These are phyloP conservation scores for Polymixis lichenea DNA, from an alignment of 2,888 invertebrate genomes.

Conservation along the genomic window DNA sequence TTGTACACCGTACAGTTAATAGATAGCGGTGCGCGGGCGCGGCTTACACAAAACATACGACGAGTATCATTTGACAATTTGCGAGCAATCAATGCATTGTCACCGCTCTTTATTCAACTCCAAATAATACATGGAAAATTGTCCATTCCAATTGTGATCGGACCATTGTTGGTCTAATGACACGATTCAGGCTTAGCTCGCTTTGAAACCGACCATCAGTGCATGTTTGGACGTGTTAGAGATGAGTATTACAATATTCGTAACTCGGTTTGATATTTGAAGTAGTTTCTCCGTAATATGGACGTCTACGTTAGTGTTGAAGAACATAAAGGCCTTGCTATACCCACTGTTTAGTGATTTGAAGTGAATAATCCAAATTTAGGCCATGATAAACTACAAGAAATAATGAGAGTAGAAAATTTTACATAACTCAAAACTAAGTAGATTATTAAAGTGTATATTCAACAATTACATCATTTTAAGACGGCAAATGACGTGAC, in stretches of 20 bases:
- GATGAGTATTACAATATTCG: conserved; percentile 68
- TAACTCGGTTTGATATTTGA: conserved; percentile 39
- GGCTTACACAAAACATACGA: conserved; percentile 87
- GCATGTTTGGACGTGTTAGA: conserved; percentile 75
- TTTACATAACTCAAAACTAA: background rate
- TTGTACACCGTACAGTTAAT: conserved; percentile 77
- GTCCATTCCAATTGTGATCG: conserved; percentile 87
- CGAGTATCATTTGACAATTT: conserved; percentile 90
- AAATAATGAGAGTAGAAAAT: conserved; percentile 1
- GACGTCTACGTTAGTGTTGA: conserved; percentile 10
- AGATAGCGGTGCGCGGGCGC: conserved; percentile 81
- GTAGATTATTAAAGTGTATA: background rate
- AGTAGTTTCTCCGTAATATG: conserved; percentile 42
- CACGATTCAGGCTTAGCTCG: conserved; percentile 85
- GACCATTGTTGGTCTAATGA: conserved; percentile 88
- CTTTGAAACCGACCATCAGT: conserved; percentile 85
- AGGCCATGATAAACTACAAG: conserved; percentile 1
- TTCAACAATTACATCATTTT: background rate
- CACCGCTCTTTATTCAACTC: conserved; percentile 90
- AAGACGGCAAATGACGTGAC: conserved; percentile 56
- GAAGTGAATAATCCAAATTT: conserved; percentile 2
- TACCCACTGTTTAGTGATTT: conserved; percentile 26
- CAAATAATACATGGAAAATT: conserved; percentile 90
- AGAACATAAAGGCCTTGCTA: background rate
- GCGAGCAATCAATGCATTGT: conserved; percentile 90